phyloP scores from a whole-genome alignment of 2,113 vertebrate species.

The Elephantulus edwardii region DNA sequence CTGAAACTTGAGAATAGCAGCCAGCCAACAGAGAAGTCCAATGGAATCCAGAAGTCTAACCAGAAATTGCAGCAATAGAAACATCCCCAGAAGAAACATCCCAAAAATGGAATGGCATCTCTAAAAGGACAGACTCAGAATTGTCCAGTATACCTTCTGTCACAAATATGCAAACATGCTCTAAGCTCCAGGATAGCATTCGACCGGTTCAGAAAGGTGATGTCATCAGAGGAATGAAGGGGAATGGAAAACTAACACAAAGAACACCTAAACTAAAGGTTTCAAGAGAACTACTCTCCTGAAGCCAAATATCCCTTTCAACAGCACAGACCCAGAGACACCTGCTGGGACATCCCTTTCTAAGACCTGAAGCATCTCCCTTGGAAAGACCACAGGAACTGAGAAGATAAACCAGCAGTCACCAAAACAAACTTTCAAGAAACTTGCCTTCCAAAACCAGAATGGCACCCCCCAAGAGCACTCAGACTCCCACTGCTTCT shows the following conservation, averaged over 20 bases:
- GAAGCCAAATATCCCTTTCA: background rate
- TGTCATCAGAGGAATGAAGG: background rate
- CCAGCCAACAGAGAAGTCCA: constrained; percentile 68
- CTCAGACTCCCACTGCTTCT: background rate
- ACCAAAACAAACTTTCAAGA: background rate
- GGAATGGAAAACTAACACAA: background rate
- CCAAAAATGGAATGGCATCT: constrained; percentile 68
- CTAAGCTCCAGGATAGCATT: background rate
- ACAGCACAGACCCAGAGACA: background rate
- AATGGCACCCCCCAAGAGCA: background rate
- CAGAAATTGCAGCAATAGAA: constrained; percentile 30
- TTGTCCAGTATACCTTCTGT: background rate
- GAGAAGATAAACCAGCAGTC: constrained; percentile 33
- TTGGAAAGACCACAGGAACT: background rate
- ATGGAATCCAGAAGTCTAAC: constrained; percentile 50
- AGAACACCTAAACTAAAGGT: background rate
- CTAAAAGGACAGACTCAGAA: background rate
- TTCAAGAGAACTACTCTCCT: background rate
- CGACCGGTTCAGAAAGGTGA: background rate
- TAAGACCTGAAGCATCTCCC: background rate
- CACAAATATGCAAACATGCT: background rate
- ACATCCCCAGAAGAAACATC: constrained; percentile 39
- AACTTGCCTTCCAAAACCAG: constrained; percentile 34
- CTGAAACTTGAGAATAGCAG: constrained; percentile 58
- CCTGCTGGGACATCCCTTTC: background rate